Percentiles rank a stretch among this genome's conserved stretches.
phyloP scores from a whole-genome alignment of 1,140 invertebrate species.

The Magallana angulata region DNA sequence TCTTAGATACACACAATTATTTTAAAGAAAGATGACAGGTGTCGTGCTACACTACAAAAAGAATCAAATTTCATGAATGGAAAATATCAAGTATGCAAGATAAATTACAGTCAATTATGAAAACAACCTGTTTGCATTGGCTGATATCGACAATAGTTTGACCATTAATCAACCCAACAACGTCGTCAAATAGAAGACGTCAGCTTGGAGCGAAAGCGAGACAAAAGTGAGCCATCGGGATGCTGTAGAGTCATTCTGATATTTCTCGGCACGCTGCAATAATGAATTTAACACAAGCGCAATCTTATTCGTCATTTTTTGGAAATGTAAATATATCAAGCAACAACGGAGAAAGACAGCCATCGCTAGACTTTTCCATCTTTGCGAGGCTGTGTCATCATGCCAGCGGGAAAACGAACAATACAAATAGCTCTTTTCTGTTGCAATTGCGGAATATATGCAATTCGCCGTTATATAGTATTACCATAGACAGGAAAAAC shows the following conservation, averaged over 20 bases:
- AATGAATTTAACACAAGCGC: not conserved
- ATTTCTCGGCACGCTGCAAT: not conserved
- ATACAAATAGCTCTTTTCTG: not conserved
- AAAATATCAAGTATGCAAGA: not conserved
- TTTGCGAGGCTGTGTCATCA: not conserved
- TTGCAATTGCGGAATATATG: not conserved
- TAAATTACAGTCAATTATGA: slow-evolving; percentile 9
- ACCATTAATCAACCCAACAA: not conserved
- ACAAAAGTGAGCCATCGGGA: not conserved
- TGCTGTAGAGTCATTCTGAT: not conserved
- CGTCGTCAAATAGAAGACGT: not conserved
- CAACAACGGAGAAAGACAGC: not conserved
- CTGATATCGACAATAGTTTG: not conserved
- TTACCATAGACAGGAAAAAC: slow-evolving; percentile 7
- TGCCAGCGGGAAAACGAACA: not conserved
- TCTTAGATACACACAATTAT: too few relatives aligned
- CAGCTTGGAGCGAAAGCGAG: not conserved
- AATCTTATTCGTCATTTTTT: not conserved
- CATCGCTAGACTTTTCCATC: not conserved
- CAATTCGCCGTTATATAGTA: not conserved
- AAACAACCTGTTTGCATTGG: not conserved
- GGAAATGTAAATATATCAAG: not conserved
- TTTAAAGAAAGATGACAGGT: not conserved
- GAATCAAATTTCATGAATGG: not conserved
- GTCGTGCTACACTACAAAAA: not conserved